Evolutionary conservation across 2,888 invertebrate genomes (phyloP), one percentile per base, ranked within the genome.

Genomic region (Pachydiplax longipennis): DNA sequence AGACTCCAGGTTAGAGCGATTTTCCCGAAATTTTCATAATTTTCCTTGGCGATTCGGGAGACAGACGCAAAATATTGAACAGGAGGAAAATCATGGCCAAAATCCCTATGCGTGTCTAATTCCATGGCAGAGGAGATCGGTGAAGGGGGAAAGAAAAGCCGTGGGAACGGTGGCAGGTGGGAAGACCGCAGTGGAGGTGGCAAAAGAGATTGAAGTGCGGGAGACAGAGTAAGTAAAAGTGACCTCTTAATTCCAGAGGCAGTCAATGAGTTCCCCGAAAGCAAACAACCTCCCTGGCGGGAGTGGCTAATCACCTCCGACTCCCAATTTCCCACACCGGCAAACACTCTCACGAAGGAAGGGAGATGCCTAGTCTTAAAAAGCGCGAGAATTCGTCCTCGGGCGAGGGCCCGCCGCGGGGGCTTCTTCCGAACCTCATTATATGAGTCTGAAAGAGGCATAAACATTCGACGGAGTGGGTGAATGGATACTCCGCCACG

Each of bases 231-330:
- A 37, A 87, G 61, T 35, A 31, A 61, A 87, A 18, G 83, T 58
- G 83, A 83, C 83, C 83, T 65, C 87, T 87, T 61, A 87, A 87
- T 87, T 87, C 87, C 61, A 35, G 37, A 18, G 87, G 25, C 61
- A 40, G 65, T 37, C 82, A 58, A 87, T 87, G 87, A 87, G 58
- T 87, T 87, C 61, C 87, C 37, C 65, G 22, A 31, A 31, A 65
- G 61, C 87, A 87, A 87, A 87, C 87, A 87, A 22, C 73, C 31
- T 10, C 25, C 65, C 65, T 25, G n/a, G 10, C n/a, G 22, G n/a
- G n/a, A 65, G n/a, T 22, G 25, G 25, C 87, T 61, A 25, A 35
- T 31, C 87, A 35, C 87, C 87, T 61, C 35, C 83, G 83, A 31
- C 31, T 83, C 58, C 61, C 87, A 61, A 87, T 87, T 87, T 87